A percentile compares a stretch with the other conserved stretches of the same genome.
Conservation (phyloP, 2,888 invertebrate species). For the Chesias legatella region DNA sequence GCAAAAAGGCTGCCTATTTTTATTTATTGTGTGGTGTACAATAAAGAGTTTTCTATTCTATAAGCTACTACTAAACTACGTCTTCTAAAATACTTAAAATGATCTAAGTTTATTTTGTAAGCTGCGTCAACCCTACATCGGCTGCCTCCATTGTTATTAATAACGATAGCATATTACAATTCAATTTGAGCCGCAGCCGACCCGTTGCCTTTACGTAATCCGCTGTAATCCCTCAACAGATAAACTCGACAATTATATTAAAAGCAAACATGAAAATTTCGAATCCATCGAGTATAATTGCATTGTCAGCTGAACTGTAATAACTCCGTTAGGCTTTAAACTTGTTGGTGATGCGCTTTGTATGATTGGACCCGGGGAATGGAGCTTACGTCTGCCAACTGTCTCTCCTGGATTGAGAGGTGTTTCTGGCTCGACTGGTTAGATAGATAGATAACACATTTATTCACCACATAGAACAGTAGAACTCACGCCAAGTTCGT, state of each 20-base stretch:
- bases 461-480: too few relatives aligned
- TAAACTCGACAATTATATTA: constrained; percentile 77
- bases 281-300: constrained; percentile 58
- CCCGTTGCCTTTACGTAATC: constrained; percentile 52
- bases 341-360: constrained; percentile 19
- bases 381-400: neutral
- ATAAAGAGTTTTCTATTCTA: too few relatives aligned
- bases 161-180: constrained; percentile 75
- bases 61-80: too few relatives aligned
- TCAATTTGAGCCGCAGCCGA: constrained; percentile 68
- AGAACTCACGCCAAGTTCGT: too few relatives aligned
- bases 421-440: too few relatives aligned
- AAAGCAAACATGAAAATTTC: constrained; percentile 73
- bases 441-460: too few relatives aligned
- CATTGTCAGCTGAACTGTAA: constrained; percentile 56
- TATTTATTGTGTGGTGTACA: too few relatives aligned
- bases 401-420: too few relatives aligned
- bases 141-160: constrained; percentile 60
- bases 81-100: too few relatives aligned
- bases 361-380: constrained; percentile 1
- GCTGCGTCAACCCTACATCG: constrained; percentile 50
- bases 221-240: constrained; percentile 56
- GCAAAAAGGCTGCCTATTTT: too few relatives aligned
- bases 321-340: constrained; percentile 29
- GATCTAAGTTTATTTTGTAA: neutral